These are phyloP conservation scores for Pseudorasbora parva DNA, from an alignment of 2,113 vertebrate species.

Conservation along the genomic window DNA sequence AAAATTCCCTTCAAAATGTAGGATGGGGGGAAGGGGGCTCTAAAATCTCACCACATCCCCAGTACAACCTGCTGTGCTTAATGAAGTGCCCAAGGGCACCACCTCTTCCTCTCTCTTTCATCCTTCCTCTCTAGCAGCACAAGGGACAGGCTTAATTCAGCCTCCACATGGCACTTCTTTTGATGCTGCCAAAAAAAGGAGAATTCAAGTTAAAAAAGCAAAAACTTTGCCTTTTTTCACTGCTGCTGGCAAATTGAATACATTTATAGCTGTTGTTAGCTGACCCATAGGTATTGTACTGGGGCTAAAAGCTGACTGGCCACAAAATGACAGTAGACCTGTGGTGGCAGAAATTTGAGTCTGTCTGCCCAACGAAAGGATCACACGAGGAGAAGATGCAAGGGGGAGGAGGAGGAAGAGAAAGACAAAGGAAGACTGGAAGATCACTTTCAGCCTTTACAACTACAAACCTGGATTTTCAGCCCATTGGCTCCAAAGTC, in stretches of 20 bases:
- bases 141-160: slow-evolving; percentile 6
- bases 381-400: slow-evolving; percentile 17
- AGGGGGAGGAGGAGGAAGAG: slow-evolving; percentile 1
- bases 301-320: slow-evolving; percentile 23
- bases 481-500: not conserved
- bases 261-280: slow-evolving; percentile 17
- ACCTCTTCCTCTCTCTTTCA: slow-evolving; percentile 4
- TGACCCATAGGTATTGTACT: not conserved
- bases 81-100: slow-evolving; percentile 37
- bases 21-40: slow-evolving; percentile 2
- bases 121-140: not conserved
- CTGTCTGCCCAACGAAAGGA: slow-evolving; percentile 10
- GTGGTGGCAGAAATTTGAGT: slow-evolving; percentile 21
- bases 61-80: slow-evolving; percentile 40
- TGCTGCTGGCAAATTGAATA: slow-evolving; percentile 6
- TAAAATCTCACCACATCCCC: slow-evolving; percentile 51
- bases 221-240: not conserved
- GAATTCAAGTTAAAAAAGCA: not conserved
- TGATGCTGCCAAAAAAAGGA: not conserved
- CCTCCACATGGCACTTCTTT: slow-evolving; percentile 22
- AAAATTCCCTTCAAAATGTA: slow-evolving; percentile 15
- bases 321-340: slow-evolving; percentile 26
- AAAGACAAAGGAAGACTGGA: slow-evolving; percentile 23
- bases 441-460: slow-evolving; percentile 13
- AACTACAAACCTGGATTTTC: not conserved